phyloP scores from a whole-genome alignment of 2,797 vertebrate genomes.

The Otolemur crassicaudatus region DNA sequence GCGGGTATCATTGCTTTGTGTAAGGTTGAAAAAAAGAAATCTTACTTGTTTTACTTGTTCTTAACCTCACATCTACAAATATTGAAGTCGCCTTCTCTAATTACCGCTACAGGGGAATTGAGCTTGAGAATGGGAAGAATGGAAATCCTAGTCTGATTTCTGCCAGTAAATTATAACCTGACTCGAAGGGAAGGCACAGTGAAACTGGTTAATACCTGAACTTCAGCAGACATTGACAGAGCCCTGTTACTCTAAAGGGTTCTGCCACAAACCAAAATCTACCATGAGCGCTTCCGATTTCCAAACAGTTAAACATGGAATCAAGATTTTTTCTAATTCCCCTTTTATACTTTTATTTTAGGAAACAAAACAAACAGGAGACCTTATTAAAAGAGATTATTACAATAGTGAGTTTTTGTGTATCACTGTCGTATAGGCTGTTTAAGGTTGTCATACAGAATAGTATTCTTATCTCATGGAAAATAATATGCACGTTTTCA shows the following conservation, averaged over 20 bases:
- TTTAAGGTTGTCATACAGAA: slow-evolving; percentile 95
- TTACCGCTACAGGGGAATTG: slow-evolving; percentile 7
- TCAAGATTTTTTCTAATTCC: slow-evolving; percentile 68
- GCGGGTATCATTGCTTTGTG: neutral
- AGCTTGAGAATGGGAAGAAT: slow-evolving; percentile 30
- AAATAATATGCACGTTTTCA: slow-evolving; percentile 94
- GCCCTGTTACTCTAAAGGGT: slow-evolving; percentile 78
- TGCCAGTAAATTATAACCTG: slow-evolving; percentile 76
- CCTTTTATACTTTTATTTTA: slow-evolving; percentile 83
- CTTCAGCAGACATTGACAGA: slow-evolving; percentile 78
- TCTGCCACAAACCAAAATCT: slow-evolving; percentile 78
- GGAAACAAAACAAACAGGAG: slow-evolving; percentile 24
- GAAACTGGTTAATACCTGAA: slow-evolving; percentile 80
- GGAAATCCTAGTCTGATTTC: slow-evolving; percentile 13
- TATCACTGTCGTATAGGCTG: slow-evolving; percentile 95
- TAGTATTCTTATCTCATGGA: slow-evolving; percentile 95
- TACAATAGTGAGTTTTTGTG: slow-evolving; percentile 75
- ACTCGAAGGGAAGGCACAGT: slow-evolving; percentile 77
- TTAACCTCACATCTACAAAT: slow-evolving; percentile 1
- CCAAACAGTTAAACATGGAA: neutral
- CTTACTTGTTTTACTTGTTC: slow-evolving; percentile 1
- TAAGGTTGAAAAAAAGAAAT: neutral
- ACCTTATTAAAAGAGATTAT: slow-evolving; percentile 65
- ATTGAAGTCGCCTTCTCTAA: neutral
- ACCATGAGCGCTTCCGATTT: slow-evolving; percentile 74